A percentile compares a stretch with the other conserved stretches of the same genome.
Conservation (phyloP, 2,797 vertebrate species). For the Leuciscus waleckii region DNA sequence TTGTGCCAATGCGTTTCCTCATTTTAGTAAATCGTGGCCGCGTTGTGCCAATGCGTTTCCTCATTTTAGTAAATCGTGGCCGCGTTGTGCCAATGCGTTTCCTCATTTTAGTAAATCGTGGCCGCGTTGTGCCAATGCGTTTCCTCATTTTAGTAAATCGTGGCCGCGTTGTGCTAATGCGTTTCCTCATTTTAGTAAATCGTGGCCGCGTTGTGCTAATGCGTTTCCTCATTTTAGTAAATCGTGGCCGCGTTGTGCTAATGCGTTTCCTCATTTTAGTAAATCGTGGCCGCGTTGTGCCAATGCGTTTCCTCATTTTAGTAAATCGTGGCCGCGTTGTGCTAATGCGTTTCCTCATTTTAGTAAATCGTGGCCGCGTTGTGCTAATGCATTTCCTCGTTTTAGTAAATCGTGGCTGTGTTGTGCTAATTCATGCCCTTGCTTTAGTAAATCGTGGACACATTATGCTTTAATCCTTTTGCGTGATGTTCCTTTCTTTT, state of each 20-base stretch:
- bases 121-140: too few relatives aligned
- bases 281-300: not conserved
- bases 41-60: too few relatives aligned
- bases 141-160: too few relatives aligned
- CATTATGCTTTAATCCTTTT: not conserved
- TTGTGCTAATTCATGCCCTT: too few relatives aligned
- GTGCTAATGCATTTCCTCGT: accelerated
- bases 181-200: too few relatives aligned
- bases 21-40: too few relatives aligned
- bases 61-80: too few relatives aligned
- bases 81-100: too few relatives aligned
- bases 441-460: not conserved
- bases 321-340: not conserved
- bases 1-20: too few relatives aligned
- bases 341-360: accelerated
- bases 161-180: too few relatives aligned
- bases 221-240: not conserved
- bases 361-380: accelerated
- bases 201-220: too few relatives aligned
- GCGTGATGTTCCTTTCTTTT: not conserved
- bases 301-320: not conserved
- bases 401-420: not conserved
- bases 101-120: too few relatives aligned
- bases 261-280: not conserved
- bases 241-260: not conserved